Conservation (phyloP, 2,113 vertebrate genomes). For the Spheniscus mendiculus region DNA sequence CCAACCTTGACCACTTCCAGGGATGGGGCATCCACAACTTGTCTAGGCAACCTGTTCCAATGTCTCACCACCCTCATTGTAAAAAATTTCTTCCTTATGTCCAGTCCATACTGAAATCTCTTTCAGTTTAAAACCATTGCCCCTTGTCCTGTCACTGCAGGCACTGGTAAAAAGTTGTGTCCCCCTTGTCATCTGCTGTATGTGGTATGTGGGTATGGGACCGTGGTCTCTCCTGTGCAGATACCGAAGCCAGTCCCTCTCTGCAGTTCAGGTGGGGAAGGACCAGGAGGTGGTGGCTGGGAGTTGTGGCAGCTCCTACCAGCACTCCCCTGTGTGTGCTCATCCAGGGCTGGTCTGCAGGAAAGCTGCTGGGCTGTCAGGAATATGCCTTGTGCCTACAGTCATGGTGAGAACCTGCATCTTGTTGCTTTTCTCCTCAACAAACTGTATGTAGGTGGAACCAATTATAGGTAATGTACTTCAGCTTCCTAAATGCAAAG, state of each 20-base stretch:
- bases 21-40: not conserved
- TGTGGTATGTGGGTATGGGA: not conserved
- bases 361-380: not conserved
- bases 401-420: not conserved
- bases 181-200: rapidly evolving
- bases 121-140: not conserved
- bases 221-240: not conserved
- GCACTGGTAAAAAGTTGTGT: not conserved
- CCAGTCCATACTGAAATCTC: not conserved
- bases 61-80: not conserved
- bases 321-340: not conserved
- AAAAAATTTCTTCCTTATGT: not conserved
- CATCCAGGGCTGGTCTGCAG: not conserved
- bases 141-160: not conserved
- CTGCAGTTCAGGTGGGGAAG: not conserved
- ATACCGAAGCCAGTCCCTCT: not conserved
- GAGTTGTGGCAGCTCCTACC: not conserved
- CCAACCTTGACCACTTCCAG: not conserved
- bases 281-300: not conserved
- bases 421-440: constrained; percentile 35
- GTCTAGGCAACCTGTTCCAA: not conserved
- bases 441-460: constrained; percentile 55
- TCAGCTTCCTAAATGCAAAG: constrained; percentile 54
- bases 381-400: not conserved
- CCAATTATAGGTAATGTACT: constrained; percentile 55